Conservation (phyloP, 2,113 vertebrate species). For the Crotalus tigris region DNA sequence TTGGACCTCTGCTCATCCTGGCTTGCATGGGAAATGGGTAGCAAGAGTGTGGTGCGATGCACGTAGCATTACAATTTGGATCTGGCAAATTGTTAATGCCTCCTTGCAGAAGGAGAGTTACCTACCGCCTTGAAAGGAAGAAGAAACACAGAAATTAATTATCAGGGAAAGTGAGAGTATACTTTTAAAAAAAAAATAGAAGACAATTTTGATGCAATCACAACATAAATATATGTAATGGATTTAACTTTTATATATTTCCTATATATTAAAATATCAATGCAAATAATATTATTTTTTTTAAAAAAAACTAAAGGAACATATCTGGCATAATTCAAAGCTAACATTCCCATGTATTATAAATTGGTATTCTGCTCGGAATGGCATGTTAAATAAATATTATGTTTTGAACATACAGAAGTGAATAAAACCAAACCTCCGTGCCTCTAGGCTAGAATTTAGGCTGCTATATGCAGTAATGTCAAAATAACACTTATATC, state of each 20-base stretch:
- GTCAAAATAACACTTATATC: slow-evolving; percentile 17
- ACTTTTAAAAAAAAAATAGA: not conserved
- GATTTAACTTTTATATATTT: not conserved
- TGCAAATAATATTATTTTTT: not conserved
- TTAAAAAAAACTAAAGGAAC: not conserved
- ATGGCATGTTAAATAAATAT: not conserved
- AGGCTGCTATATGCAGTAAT: not conserved
- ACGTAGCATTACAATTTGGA: not conserved
- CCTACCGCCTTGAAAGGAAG: not conserved
- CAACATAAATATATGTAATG: not conserved
- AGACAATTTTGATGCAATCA: not conserved
- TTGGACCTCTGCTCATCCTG: not conserved
- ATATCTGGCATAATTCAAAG: not conserved
- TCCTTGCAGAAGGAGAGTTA: not conserved
- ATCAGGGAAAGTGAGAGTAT: not conserved
- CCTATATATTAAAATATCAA: not conserved
- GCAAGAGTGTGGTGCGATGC: not conserved
- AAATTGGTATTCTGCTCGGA: not conserved
- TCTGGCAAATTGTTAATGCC: not conserved
- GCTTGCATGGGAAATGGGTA: not conserved
- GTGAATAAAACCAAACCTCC: slow-evolving; percentile 25
- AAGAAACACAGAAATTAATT: not conserved
- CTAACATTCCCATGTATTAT: not conserved
- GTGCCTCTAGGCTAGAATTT: not conserved
- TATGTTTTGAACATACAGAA: not conserved